Evolutionary conservation across 2,888 invertebrate species (phyloP).

Genomic region (Agriotes lineatus): DNA sequence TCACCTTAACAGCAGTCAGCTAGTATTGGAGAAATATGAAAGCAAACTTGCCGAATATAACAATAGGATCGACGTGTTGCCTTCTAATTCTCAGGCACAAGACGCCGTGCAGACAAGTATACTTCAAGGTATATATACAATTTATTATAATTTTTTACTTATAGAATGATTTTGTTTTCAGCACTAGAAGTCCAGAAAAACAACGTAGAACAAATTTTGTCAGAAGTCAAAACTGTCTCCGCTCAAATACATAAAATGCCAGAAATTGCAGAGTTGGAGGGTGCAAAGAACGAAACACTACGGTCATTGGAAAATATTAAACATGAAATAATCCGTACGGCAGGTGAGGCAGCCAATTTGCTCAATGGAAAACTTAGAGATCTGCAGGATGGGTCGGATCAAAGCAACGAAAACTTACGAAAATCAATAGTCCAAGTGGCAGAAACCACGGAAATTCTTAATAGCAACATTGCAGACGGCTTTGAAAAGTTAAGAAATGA

Average conservation of each 20-base stretch:
- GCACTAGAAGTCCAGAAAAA: constrained; percentile 58
- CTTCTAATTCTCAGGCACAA: constrained; percentile 46
- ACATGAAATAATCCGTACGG: background rate
- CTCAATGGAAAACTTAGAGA: constrained; percentile 47
- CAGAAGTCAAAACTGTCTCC: constrained; percentile 56
- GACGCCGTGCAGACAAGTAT: constrained; percentile 61
- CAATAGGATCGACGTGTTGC: constrained; percentile 45
- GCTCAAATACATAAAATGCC: constrained; percentile 64
- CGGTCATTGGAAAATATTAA: constrained; percentile 58
- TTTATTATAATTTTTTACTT: too few species aligned
- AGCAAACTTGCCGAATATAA: constrained; percentile 69
- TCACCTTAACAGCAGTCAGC: constrained; percentile 68
- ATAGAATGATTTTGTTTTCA: too few species aligned
- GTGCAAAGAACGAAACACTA: constrained; percentile 74
- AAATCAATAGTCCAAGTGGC: constrained; percentile 56
- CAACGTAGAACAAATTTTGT: constrained; percentile 57
- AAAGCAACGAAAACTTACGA: constrained; percentile 54
- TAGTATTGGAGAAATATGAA: constrained; percentile 71
- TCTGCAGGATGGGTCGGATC: constrained; percentile 49
- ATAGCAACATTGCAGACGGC: constrained; percentile 69
- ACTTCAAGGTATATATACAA: constrained; percentile 55
- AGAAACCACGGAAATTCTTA: constrained; percentile 72
- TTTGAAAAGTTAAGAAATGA: constrained; percentile 71
- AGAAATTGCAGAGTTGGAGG: constrained; percentile 68
- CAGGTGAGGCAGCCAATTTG: constrained; percentile 18